Percentiles rank a stretch among this genome's conserved stretches.
phyloP scores from a whole-genome alignment of 2,888 invertebrate species.

The Erebia palarica region DNA sequence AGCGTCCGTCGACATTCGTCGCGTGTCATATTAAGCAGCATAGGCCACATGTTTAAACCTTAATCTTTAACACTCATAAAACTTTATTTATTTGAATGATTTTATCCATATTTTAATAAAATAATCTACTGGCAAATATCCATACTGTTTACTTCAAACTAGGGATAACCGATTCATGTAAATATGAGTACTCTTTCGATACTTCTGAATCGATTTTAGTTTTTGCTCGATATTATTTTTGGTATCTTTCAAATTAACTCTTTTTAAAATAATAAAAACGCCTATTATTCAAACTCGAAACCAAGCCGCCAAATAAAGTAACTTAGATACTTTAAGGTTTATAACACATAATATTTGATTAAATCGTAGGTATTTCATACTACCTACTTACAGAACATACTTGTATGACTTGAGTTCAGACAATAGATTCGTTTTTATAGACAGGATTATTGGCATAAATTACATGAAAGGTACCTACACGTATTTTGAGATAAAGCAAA shows the following conservation, averaged over 20 bases:
- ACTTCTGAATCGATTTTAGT: constrained; percentile 2
- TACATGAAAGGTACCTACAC: too few species aligned
- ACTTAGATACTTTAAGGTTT: too few species aligned
- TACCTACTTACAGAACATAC: too few species aligned
- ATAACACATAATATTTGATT: too few species aligned
- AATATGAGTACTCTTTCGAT: constrained; percentile 29
- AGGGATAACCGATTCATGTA: constrained; percentile 39
- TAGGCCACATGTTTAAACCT: constrained; percentile 83
- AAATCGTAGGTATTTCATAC: too few species aligned
- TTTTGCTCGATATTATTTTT: constrained; percentile 26
- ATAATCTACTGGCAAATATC: constrained; percentile 80
- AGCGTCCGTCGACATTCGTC: constrained; percentile 95
- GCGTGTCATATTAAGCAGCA: constrained; percentile 90
- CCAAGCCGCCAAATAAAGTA: too few species aligned
- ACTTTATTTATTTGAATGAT: constrained; percentile 64
- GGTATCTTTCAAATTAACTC: constrained; percentile 10
- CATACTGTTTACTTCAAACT: constrained; percentile 83
- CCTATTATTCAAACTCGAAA: too few species aligned
- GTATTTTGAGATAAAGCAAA: too few species aligned
- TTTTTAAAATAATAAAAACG: too few species aligned
- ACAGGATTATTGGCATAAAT: too few species aligned
- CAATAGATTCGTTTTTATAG: too few species aligned
- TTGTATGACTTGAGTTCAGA: too few species aligned
- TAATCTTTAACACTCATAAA: constrained; percentile 59
- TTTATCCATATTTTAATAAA: constrained; percentile 74